phyloP scores from a whole-genome alignment of 2,888 invertebrate species.

The Leptogaster cylindrica region DNA sequence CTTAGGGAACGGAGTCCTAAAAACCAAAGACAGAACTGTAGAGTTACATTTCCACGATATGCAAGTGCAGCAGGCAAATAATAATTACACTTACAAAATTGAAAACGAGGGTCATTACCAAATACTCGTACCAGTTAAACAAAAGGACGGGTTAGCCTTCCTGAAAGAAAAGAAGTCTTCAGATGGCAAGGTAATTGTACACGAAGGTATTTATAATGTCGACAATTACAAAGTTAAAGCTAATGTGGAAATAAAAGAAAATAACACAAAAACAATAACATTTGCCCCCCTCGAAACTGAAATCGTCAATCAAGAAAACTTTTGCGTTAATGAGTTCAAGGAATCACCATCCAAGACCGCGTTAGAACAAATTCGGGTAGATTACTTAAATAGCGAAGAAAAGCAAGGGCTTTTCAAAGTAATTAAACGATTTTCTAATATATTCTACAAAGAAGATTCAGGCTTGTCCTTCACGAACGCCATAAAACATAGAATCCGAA shows the following conservation, averaged over 20 bases:
- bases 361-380: not conserved
- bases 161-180: not conserved
- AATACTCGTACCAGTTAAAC: not conserved
- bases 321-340: not conserved
- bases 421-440: too few species aligned
- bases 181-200: conserved; percentile 1
- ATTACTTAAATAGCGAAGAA: not conserved
- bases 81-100: not conserved
- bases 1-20: not conserved
- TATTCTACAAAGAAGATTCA: too few species aligned
- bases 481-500: too few species aligned
- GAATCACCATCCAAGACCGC: not conserved
- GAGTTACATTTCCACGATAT: not conserved
- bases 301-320: not conserved
- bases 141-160: not conserved
- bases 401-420: not conserved
- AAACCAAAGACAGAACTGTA: not conserved
- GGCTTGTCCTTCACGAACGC: too few species aligned
- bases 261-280: too few species aligned
- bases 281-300: too few species aligned
- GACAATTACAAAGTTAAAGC: not conserved
- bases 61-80: too few species aligned
- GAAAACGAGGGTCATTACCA: not conserved
- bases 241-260: not conserved
- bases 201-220: conserved; percentile 2